Base-by-base conservation (phyloP, 1,140 invertebrate species). In the Bombus difficillimus region DNA sequence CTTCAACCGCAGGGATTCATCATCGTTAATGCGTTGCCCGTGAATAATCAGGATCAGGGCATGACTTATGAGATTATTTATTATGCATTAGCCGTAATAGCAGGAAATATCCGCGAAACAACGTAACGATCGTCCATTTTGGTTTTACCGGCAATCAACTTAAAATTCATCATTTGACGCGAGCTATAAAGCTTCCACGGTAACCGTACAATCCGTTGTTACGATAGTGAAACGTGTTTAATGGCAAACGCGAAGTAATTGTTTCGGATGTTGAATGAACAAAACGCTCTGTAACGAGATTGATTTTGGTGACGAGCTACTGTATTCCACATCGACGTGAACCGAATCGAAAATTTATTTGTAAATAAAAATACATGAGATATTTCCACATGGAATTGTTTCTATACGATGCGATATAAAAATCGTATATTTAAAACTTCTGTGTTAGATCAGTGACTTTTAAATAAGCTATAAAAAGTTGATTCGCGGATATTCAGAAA, bases 11-110 rank as follows among this genome's bases (percentile, higher is more conserved):
- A 32, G 32, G 37, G 6, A 64, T 64, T 78, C 57, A 66, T 78
- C 75, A 64, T 78, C 75, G 75, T 78, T 66, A 79, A 79, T 66
- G 76, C 37, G 76, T 32, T 32, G n/a, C 41, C 22, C 18, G 41
- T 66, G 39, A 64, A 79, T 79, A 79, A 79, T 79, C n/a, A 34
- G 39, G 15, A 79, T 43, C 62, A 39, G 34, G 10, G 18, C n/a
- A 28, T 32, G 62, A 79, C n/a, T 68, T 68, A 66, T 68, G 10
- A 79, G 39, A 66, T 66, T 79, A 66, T 79, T 79, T 79, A 79
- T 79, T 79, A 79, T 79, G 77, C 62, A 47, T 79, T 79, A 79
- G 4, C n/a, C 77, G 62, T 79, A 43, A 79, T 47, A 22, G 32
- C 77, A 13, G 8, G 62, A 28, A 79, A 66, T 79, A 79, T 79